Conservation (phyloP, 2,113 vertebrate genomes). For the Patagioenas fasciata region DNA sequence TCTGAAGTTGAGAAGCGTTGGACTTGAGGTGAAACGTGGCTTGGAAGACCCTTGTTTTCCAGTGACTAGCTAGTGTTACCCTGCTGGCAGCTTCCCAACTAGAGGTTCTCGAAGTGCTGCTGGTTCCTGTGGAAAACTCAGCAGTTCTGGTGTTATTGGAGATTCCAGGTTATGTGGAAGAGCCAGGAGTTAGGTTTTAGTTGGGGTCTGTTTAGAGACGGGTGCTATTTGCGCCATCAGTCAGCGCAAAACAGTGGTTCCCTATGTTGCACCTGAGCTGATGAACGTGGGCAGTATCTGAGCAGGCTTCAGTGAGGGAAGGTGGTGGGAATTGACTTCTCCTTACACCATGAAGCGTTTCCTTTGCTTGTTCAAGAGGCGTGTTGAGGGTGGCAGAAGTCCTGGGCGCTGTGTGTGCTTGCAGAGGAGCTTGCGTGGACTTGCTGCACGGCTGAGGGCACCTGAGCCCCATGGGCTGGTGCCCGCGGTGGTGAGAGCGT, state of each 20-base stretch:
- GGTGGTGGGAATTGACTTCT: not conserved
- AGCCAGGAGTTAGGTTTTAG: not conserved
- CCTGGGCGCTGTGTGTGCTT: not conserved
- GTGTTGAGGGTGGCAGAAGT: not conserved
- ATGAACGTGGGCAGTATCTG: not conserved
- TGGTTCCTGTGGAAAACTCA: not conserved
- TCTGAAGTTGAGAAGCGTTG: not conserved
- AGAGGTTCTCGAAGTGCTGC: not conserved
- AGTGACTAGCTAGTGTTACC: not conserved
- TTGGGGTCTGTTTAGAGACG: not conserved
- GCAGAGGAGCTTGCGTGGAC: not conserved
- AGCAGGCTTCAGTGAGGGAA: not conserved
- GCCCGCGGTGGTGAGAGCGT: fast-evolving
- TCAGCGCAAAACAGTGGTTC: not conserved
- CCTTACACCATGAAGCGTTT: not conserved
- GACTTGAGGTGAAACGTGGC: not conserved
- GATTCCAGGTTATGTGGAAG: not conserved
- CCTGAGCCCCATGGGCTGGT: not conserved
- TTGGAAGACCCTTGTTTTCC: not conserved
- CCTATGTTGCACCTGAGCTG: not conserved
- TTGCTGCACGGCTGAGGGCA: not conserved
- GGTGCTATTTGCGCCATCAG: not conserved
- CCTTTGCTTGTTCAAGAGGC: not conserved
- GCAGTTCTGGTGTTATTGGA: not conserved
- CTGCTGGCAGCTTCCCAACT: not conserved